These are phyloP conservation scores for Blomia tropicalis DNA, from an alignment of 2,888 invertebrate species.

Conservation along the genomic window DNA sequence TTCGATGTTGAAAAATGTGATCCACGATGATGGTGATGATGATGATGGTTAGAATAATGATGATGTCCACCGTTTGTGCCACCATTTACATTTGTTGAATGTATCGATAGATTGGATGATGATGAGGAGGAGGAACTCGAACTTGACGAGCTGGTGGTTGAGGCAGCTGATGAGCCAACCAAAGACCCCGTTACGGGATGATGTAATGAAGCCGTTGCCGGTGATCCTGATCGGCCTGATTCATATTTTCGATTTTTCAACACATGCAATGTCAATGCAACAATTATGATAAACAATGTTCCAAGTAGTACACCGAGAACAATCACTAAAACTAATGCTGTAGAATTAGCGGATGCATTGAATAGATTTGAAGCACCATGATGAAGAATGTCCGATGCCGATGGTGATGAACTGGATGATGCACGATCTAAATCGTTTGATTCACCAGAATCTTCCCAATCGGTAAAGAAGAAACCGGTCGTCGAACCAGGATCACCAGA, in stretches of 20 bases:
- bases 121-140: background rate
- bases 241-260: slow-evolving; percentile 29
- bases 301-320: slow-evolving; percentile 55
- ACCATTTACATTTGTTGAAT: background rate
- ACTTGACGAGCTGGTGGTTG: background rate
- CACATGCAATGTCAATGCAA: slow-evolving; percentile 58
- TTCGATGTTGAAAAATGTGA: background rate
- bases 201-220: slow-evolving; percentile 37
- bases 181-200: slow-evolving; percentile 4
- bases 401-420: background rate
- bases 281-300: slow-evolving; percentile 55
- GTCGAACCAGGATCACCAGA: background rate
- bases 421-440: background rate
- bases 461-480: background rate
- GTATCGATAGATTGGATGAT: background rate
- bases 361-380: slow-evolving; percentile 13
- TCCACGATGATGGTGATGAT: background rate
- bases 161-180: background rate
- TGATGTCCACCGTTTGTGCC: background rate
- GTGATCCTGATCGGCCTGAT: slow-evolving; percentile 19
- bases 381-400: slow-evolving; percentile 2
- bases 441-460: background rate
- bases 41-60: slow-evolving; percentile 7
- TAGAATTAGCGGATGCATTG: slow-evolving; percentile 26
- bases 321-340: slow-evolving; percentile 42